Base-by-base conservation (phyloP, 2,797 vertebrate species). In the Oophaga sylvatica region DNA sequence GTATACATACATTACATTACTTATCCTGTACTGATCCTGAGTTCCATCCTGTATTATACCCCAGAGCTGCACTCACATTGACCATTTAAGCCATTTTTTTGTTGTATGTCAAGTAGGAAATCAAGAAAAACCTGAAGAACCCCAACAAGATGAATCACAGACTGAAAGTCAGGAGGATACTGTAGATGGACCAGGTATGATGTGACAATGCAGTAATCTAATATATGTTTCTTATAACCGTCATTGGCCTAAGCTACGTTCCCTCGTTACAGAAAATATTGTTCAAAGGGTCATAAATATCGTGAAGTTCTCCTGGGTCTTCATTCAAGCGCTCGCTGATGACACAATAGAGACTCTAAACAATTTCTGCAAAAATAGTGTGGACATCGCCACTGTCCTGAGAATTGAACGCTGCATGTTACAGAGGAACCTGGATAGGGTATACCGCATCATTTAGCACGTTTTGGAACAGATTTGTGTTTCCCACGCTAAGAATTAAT, bases 371-470 rank as follows among this genome's bases (percentile, higher is more conserved):
- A 93, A 96, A 82, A 93, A 96, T 78, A 93, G 83, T 65, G 85
- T 91, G 80, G 90, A 93, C 70, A 94, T 95, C 56, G 93, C 94
- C 11, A 93, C 90, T 17, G 95, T 96, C 82, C 91, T 95, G 87
- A 71, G 67, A 26, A 94, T 93, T 0, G 94, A 95, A 91, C 90
- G 91, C 35, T 91, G 92, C 0, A 87, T 95, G 83, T 92, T 96
- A 86, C 85, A 80, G 89, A 91, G 89, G 77, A 95, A 96, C 82
- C 93, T 94, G 68, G 94, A 95, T 48, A 94, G 95, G 95, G 96
- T 96, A 41, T 41, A 41, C 35, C 35, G 35, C 5, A 2, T 3
- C 35, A 5, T 41, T 41, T 41, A 3, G 35, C 20, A 9, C 59
- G 53, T n/a, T 22, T 57, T 62, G 8, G 10, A 77, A 56, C 12